Conservation (phyloP, 2,888 invertebrate genomes). For the Gordius sp. region DNA sequence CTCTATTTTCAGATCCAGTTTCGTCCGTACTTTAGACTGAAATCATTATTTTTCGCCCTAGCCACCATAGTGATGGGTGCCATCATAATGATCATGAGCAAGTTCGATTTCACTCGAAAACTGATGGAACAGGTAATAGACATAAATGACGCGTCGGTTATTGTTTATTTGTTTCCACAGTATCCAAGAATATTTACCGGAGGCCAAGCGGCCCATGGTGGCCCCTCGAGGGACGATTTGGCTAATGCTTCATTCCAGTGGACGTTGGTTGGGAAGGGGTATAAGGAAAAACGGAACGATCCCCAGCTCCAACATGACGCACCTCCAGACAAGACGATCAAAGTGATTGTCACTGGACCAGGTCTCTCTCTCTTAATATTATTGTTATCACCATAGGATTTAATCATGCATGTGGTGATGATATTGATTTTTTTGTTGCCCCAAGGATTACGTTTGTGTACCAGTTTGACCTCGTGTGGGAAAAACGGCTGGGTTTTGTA, state of each 20-base stretch:
- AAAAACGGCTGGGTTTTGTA: no score
- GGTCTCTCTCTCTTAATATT: no score
- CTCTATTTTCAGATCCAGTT: conserved; percentile 22
- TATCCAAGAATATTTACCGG: conserved; percentile 44
- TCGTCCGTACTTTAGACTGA: conserved; percentile 41
- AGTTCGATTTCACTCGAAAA: conserved; percentile 38
- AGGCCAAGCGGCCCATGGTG: conserved; percentile 41
- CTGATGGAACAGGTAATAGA: conserved; percentile 36
- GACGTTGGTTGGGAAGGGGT: background rate
- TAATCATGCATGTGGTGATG: no score
- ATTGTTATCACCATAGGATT: no score
- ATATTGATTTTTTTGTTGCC: no score
- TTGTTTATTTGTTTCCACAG: background rate
- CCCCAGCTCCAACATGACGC: background rate
- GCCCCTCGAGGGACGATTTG: conserved; percentile 23
- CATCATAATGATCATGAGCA: conserved; percentile 38
- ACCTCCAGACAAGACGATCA: background rate
- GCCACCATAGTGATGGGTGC: conserved; percentile 35
- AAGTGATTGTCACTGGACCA: background rate
- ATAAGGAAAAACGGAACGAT: background rate
- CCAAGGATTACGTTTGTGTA: no score
- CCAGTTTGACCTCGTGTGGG: no score
- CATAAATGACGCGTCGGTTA: background rate
- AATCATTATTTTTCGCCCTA: conserved; percentile 34
- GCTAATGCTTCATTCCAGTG: background rate